Base-by-base conservation (phyloP, 2,888 invertebrate genomes). In the Hemicrepidius hirtus region DNA sequence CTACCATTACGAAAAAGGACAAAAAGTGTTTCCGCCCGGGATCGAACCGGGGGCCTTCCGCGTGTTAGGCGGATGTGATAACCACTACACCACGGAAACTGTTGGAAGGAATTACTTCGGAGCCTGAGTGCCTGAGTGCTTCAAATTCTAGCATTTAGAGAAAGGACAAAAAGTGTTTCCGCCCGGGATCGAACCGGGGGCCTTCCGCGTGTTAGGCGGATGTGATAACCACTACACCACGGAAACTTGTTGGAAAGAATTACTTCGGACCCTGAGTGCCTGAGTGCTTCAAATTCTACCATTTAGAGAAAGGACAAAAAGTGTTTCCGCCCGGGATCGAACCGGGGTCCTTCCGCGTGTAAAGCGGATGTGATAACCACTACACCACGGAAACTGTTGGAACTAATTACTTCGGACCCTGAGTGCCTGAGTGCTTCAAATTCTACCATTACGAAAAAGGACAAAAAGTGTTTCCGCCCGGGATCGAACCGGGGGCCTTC, bases 41-140 rank as follows among this genome's bases (percentile, higher is more conserved):
- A 92, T 93, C 93, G 93, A 94, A 94, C 93, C 93, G 93, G 93
- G 93, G 93, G 91, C 93, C 93, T 94, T 93, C 93, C 93, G 93
- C 93, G 93, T 94, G 94, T 94, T 93, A 93, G 93, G 94, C 94
- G 93, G 93, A 93, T 93, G 94, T 94, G 93, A 93, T 94, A 94
- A 93, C 93, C 94, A 92, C 93, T 94, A 93, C 93, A 93, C 93
- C 93, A 93, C 93, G 92, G 92, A 93, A 93, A 93, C 92, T 18
- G 16, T 16, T 16, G 7, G 3, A 37, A 6, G 37, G 12, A 37
- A 37, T 37, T 37, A 37, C n/a, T 9, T 37, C 12, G 9, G 37
- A 12, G 37, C 12, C 12, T 2, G 10, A 44, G 10, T 44, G 16
- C 13, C 3, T 3, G 1, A n/a, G 10, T 44, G 16, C n/a, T n/a